Conservation (phyloP, 92 coral and sea anemone genomes). For the Epizoanthus scotinus region DNA sequence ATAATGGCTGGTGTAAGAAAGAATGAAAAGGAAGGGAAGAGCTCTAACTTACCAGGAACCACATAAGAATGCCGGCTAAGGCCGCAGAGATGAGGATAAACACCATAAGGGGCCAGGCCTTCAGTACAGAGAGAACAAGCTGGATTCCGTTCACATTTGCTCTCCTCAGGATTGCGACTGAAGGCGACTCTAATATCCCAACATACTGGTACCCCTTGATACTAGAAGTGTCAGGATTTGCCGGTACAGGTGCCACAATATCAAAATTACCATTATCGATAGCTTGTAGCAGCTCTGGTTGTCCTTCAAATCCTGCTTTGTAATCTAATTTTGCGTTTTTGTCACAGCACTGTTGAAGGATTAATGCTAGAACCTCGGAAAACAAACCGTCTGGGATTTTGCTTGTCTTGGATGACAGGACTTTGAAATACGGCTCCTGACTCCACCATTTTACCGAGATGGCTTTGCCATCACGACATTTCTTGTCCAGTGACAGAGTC, state of each 20-base stretch:
- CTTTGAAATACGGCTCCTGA: constrained; percentile 72
- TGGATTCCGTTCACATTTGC: constrained; percentile 86
- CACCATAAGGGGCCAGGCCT: constrained; percentile 93
- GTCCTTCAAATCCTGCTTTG: constrained; percentile 52
- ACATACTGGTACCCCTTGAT: constrained; percentile 59
- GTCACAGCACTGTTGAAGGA: constrained; percentile 59
- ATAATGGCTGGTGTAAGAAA: neutral
- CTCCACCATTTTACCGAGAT: constrained; percentile 63
- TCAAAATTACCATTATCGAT: constrained; percentile 60
- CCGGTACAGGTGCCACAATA: constrained; percentile 63
- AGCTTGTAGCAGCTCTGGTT: constrained; percentile 52
- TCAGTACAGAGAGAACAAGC: constrained; percentile 78
- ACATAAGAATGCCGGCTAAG: constrained; percentile 87
- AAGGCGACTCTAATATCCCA: constrained; percentile 81
- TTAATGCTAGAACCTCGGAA: constrained; percentile 47
- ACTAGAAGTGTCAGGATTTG: constrained; percentile 33
- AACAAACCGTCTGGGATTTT: constrained; percentile 57
- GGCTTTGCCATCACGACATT: constrained; percentile 44
- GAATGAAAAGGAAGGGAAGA: too few species aligned
- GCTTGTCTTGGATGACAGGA: constrained; percentile 5
- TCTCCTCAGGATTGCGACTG: constrained; percentile 77
- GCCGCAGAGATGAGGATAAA: constrained; percentile 90
- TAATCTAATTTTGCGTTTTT: constrained; percentile 41
- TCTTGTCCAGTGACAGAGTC: constrained; percentile 34
- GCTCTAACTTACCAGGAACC: constrained; percentile 79